A percentile compares a stretch with the other conserved stretches of the same genome.
phyloP scores from a whole-genome alignment of 2,888 invertebrate genomes.

The Agrenia bidenticulata region DNA sequence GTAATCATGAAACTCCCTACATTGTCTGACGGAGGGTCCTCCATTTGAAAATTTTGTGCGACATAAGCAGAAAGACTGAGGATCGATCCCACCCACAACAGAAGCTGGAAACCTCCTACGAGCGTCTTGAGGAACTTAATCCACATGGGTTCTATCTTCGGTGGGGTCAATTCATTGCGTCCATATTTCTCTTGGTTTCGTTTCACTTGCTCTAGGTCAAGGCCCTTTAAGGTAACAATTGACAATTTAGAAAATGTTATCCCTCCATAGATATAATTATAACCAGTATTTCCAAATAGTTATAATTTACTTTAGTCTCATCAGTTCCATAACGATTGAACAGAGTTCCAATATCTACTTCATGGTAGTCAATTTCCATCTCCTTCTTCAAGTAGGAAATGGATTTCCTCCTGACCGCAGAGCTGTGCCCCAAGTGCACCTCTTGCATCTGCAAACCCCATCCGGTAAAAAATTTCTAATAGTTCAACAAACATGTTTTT shows the following conservation, averaged over 20 bases:
- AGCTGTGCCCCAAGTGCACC: slow-evolving; percentile 48
- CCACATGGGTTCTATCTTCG: slow-evolving; percentile 43
- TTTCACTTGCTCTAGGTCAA: slow-evolving; percentile 35
- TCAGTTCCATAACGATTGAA: slow-evolving; percentile 59
- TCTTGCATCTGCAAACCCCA: slow-evolving; percentile 37
- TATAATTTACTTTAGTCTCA: slow-evolving; percentile 53
- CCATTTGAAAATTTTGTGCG: slow-evolving; percentile 27
- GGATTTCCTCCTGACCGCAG: slow-evolving; percentile 54
- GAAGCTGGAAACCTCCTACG: slow-evolving; percentile 49
- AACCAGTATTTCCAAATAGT: not conserved
- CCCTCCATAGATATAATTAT: too few relatives aligned
- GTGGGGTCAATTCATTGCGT: slow-evolving; percentile 47
- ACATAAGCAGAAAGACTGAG: slow-evolving; percentile 49
- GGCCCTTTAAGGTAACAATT: slow-evolving; percentile 33
- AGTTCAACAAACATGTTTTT: not conserved
- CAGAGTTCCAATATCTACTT: slow-evolving; percentile 61
- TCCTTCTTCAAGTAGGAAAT: slow-evolving; percentile 63
- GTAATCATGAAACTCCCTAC: slow-evolving; percentile 21
- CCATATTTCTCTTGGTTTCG: slow-evolving; percentile 46
- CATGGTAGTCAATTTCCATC: slow-evolving; percentile 63
- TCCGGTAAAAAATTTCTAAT: not conserved
- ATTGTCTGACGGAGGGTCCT: slow-evolving; percentile 46
- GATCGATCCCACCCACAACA: slow-evolving; percentile 48
- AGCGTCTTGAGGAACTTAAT: slow-evolving; percentile 47
- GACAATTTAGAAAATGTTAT: not conserved